These are phyloP conservation scores for Tichodroma muraria DNA, from an alignment of 2,113 vertebrate species.

Conservation along the genomic window DNA sequence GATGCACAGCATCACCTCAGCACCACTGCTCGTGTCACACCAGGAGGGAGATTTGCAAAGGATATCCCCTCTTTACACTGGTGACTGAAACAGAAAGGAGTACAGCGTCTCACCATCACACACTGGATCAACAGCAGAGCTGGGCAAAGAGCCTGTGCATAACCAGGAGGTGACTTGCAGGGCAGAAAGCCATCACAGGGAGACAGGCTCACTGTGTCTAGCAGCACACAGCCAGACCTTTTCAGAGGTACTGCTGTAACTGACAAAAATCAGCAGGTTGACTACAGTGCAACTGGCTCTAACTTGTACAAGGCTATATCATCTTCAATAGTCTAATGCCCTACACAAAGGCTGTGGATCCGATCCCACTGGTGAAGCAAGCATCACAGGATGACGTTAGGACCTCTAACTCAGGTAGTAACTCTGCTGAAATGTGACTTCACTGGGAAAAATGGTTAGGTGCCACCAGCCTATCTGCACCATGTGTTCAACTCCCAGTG, in stretches of 20 bases:
- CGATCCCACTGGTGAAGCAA: not conserved
- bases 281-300: not conserved
- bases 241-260: not conserved
- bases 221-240: not conserved
- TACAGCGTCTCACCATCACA: not conserved
- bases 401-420: not conserved
- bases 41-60: not conserved
- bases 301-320: not conserved
- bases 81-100: not conserved
- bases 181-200: not conserved
- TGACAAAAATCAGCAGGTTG: not conserved
- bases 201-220: not conserved
- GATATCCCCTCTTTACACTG: not conserved
- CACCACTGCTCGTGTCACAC: accelerated
- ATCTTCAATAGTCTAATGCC: accelerated
- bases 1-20: not conserved
- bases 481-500: not conserved
- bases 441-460: not conserved
- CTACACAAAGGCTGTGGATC: not conserved
- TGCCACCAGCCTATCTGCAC: not conserved
- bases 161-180: not conserved
- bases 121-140: not conserved
- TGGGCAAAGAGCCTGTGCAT: not conserved
- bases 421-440: not conserved
- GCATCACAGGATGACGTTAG: no score